phyloP scores from a whole-genome alignment of 2,113 vertebrate genomes.

The Acanthochromis polyacanthus region DNA sequence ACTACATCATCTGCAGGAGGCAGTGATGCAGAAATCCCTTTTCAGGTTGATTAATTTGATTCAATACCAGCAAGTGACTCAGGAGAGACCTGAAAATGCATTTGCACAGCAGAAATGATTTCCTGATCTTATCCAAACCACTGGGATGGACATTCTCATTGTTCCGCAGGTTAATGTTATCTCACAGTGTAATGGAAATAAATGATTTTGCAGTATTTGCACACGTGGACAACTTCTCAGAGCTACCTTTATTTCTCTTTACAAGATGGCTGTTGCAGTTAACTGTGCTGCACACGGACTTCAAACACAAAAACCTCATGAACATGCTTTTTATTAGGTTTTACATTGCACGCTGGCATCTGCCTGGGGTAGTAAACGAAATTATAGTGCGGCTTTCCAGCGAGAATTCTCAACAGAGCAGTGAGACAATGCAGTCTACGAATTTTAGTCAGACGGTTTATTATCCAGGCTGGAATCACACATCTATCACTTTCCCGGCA shows the following conservation, averaged over 20 bases:
- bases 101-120: not conserved
- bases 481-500: conserved; percentile 47
- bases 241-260: not conserved
- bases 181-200: not conserved
- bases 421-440: not conserved
- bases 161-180: not conserved
- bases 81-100: not conserved
- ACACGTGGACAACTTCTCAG: not conserved
- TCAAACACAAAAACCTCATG: not conserved
- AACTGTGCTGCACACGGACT: not conserved
- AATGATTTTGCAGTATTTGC: too few species aligned
- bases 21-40: conserved; percentile 37
- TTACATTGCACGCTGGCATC: conserved; percentile 8
- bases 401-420: conserved; percentile 13
- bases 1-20: conserved; percentile 25
- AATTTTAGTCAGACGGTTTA: conserved; percentile 29
- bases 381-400: conserved; percentile 11
- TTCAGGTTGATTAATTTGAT: conserved; percentile 30
- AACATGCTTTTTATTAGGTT: conserved; percentile 9
- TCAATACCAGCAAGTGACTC: conserved; percentile 17
- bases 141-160: not conserved
- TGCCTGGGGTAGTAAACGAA: conserved; percentile 13
- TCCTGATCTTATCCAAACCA: not conserved
- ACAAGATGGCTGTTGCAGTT: not conserved
- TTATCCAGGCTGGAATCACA: conserved; percentile 52